Evolutionary conservation across 2,113 vertebrate species (phyloP).

Genomic region (Myanophis thanlyinensis): DNA sequence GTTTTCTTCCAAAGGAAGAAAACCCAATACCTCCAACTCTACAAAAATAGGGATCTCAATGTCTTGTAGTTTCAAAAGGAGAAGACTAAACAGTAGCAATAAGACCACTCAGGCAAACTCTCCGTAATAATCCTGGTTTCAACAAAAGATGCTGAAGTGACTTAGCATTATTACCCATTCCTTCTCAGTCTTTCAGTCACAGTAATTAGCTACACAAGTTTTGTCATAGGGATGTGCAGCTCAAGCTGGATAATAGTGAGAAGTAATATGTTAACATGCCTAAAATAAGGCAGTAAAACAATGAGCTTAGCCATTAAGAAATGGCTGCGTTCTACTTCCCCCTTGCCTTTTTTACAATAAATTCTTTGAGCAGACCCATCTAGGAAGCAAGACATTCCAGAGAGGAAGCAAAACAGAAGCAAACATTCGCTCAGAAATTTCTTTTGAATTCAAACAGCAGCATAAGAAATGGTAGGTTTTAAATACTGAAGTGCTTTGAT

Average conservation of each 20-base stretch:
- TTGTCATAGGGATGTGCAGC: background rate
- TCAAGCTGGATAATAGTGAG: background rate
- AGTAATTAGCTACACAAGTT: slow-evolving; percentile 1
- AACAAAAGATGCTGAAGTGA: slow-evolving; percentile 38
- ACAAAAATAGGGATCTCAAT: background rate
- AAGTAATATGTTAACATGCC: background rate
- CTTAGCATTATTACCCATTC: slow-evolving; percentile 50
- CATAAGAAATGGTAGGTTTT: background rate
- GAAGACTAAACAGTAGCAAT: background rate
- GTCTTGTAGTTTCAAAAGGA: background rate
- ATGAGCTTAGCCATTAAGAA: background rate
- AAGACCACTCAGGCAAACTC: slow-evolving; percentile 19
- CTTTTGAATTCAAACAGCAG: slow-evolving; percentile 19
- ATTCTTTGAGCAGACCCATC: slow-evolving; percentile 11
- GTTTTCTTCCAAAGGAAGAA: background rate
- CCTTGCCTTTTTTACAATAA: background rate
- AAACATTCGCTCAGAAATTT: background rate
- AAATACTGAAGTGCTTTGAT: background rate
- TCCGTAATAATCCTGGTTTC: slow-evolving; percentile 49
- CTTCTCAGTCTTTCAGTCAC: background rate
- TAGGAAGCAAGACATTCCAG: background rate
- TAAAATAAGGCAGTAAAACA: background rate
- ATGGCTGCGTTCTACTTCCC: background rate
- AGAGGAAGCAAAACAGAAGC: background rate
- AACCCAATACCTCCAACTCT: background rate